Evolutionary conservation across 2,888 invertebrate genomes (phyloP).

Genomic region (Brachylomia viminalis): DNA sequence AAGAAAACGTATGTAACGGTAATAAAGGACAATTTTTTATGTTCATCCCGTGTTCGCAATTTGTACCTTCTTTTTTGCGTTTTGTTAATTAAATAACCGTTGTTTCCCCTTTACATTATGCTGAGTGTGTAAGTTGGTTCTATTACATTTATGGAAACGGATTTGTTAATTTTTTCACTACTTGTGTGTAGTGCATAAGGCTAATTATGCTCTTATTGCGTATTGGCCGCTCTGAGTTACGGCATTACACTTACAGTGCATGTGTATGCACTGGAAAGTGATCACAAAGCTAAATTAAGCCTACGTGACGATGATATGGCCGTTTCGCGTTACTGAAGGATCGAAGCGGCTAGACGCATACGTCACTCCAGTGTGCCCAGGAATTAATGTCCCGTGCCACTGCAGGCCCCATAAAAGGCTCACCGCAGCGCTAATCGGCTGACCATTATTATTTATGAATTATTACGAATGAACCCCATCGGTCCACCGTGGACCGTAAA

Average conservation of each 20-base stretch:
- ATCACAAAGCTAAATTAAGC: constrained; percentile 43
- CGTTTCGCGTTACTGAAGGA: constrained; percentile 68
- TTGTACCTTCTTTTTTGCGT: constrained; percentile 16
- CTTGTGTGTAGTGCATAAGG: background rate
- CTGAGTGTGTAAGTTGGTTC: background rate
- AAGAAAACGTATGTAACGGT: constrained; percentile 69
- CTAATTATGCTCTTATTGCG: background rate
- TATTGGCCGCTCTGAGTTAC: background rate
- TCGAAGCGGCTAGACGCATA: constrained; percentile 87
- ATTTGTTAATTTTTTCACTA: background rate
- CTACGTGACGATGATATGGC: constrained; percentile 37
- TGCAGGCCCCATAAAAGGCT: constrained; percentile 72
- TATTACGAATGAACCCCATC: constrained; percentile 66
- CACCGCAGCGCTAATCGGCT: constrained; percentile 75
- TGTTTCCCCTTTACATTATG: background rate
- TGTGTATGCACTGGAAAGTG: constrained; percentile 3
- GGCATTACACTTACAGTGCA: too few species aligned
- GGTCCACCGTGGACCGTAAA: constrained; percentile 42
- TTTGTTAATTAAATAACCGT: constrained; percentile 41
- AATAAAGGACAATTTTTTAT: constrained; percentile 68
- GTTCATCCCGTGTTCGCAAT: constrained; percentile 31
- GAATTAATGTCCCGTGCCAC: constrained; percentile 77
- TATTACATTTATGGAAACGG: background rate
- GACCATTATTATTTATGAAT: constrained; percentile 77
- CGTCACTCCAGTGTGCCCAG: constrained; percentile 77